A percentile compares a stretch with the other conserved stretches of the same genome.
These are phyloP conservation scores for Engystomops pustulosus DNA, from an alignment of 2,113 vertebrate genomes.

Conservation along the genomic window DNA sequence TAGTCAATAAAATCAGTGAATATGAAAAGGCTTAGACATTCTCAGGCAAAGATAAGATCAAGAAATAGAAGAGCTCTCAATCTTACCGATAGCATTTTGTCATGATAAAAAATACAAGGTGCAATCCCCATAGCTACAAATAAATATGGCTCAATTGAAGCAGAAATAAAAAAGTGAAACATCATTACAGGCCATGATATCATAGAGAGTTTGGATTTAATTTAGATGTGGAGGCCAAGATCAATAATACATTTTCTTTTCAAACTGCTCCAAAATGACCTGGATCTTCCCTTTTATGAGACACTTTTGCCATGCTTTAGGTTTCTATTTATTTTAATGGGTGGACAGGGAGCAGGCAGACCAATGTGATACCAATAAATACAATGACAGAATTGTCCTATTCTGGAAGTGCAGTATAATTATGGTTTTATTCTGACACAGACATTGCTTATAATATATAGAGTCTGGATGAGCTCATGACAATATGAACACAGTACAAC, in stretches of 20 bases:
- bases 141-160: constrained; percentile 2
- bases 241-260: constrained; percentile 51
- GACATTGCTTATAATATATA: not conserved
- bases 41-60: not conserved
- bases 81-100: not conserved
- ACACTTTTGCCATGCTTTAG: not conserved
- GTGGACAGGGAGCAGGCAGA: constrained; percentile 1
- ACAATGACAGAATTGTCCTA: constrained; percentile 10
- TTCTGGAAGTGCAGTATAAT: not conserved
- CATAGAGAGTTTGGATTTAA: constrained; percentile 28
- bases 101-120: not conserved
- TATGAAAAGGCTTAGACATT: too few relatives aligned
- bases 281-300: constrained; percentile 22
- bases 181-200: constrained; percentile 3
- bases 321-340: constrained; percentile 33
- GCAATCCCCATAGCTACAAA: not conserved
- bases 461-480: not conserved
- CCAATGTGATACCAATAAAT: constrained; percentile 11
- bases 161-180: not conserved
- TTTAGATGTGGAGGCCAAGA: constrained; percentile 26
- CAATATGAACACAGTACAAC: constrained; percentile 33
- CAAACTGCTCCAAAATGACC: not conserved
- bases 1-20: too few relatives aligned
- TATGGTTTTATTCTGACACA: not conserved
- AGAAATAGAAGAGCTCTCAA: not conserved